Conservation (phyloP, 2,797 vertebrate species). For the Coendou prehensilis region DNA sequence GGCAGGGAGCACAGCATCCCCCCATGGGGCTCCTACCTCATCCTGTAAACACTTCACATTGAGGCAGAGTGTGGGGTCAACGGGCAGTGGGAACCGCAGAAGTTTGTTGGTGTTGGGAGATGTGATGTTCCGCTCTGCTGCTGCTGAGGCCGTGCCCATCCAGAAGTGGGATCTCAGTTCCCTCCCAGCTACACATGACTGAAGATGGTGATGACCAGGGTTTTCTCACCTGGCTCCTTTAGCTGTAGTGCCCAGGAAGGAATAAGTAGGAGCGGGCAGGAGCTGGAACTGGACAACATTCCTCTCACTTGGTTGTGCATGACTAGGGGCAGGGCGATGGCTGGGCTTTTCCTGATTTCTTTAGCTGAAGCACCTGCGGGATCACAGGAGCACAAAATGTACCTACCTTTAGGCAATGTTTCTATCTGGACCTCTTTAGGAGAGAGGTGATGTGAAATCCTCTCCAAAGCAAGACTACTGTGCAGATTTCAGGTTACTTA, state of each 20-base stretch:
- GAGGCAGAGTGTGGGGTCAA: not conserved
- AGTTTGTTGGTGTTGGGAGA: fast-evolving
- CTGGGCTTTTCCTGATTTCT: not conserved
- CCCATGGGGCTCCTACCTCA: not conserved
- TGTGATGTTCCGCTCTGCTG: not conserved
- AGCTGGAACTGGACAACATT: too few relatives aligned
- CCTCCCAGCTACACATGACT: not conserved
- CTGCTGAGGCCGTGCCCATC: too few relatives aligned
- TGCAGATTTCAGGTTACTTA: not conserved
- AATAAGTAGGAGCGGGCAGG: not conserved
- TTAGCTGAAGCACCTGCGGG: not conserved
- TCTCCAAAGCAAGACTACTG: not conserved
- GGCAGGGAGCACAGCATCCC: not conserved
- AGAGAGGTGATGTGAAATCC: not conserved
- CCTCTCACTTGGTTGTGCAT: not conserved
- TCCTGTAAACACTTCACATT: not conserved
- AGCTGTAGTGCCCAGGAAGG: not conserved
- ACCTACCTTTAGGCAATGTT: not conserved
- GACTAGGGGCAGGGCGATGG: too few relatives aligned
- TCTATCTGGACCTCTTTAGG: not conserved
- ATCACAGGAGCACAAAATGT: too few relatives aligned
- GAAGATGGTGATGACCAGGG: too few relatives aligned
- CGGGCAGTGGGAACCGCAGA: not conserved
- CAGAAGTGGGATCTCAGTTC: not conserved
- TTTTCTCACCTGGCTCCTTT: not conserved